Percentiles rank a stretch among this genome's conserved stretches.
Evolutionary conservation across 2,113 vertebrate genomes (phyloP).

Genomic region (Spheniscus mendiculus): DNA sequence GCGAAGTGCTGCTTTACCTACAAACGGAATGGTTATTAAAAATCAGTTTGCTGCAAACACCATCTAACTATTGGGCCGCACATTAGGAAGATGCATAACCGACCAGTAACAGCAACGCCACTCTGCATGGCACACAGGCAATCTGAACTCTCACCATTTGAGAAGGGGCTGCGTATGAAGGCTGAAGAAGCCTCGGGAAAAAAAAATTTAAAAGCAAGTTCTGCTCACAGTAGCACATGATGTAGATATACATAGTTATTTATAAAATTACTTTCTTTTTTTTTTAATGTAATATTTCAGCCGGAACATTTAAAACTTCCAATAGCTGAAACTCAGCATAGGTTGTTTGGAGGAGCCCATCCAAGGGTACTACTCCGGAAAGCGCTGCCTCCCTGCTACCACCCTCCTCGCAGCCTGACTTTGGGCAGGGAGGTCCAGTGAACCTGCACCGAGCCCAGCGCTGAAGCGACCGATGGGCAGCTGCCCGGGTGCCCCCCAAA

Average conservation of each 20-base stretch:
- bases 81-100: background rate
- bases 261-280: no score
- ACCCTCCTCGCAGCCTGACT: background rate
- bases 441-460: background rate
- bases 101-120: background rate
- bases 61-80: background rate
- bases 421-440: background rate
- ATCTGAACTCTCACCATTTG: background rate
- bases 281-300: background rate
- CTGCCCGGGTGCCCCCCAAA: background rate
- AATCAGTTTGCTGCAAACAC: background rate
- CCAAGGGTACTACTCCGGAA: background rate
- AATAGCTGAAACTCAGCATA: background rate
- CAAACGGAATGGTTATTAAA: background rate
- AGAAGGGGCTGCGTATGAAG: accelerated
- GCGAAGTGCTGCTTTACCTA: background rate
- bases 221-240: background rate
- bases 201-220: background rate
- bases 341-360: no score
- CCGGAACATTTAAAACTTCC: background rate
- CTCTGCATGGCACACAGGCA: background rate
- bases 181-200: background rate
- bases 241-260: accelerated
- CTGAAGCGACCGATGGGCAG: background rate
- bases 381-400: background rate